A percentile compares a stretch with the other conserved stretches of the same genome.
Evolutionary conservation across 2,113 vertebrate species (phyloP).

Genomic region (Isurus oxyrinchus): DNA sequence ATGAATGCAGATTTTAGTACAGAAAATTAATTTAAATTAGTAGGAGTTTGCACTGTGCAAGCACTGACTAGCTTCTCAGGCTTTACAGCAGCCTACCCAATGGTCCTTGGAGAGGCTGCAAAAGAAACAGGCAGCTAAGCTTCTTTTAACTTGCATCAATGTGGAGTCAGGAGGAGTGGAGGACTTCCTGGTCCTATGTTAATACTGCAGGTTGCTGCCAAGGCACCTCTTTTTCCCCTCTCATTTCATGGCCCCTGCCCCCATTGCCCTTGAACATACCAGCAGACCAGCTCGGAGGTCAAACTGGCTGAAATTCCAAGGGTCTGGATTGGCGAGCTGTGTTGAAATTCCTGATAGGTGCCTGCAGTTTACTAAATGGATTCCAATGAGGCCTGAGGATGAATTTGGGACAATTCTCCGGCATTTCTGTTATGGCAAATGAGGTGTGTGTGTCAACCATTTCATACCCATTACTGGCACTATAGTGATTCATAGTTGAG

Average conservation of each 20-base stretch:
- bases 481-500: neutral
- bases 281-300: neutral
- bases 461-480: neutral
- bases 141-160: neutral
- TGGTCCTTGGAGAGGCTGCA: neutral
- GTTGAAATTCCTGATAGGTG: neutral
- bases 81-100: neutral
- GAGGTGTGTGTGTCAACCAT: neutral
- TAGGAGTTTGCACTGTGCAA: neutral
- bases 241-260: too few species aligned
- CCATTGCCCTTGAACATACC: too few species aligned
- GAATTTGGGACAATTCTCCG: neutral
- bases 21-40: neutral
- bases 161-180: neutral
- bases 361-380: neutral
- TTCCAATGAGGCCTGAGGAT: neutral
- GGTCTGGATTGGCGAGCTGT: neutral
- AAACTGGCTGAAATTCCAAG: neutral
- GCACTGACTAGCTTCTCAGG: neutral
- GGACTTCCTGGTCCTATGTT: neutral
- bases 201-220: neutral
- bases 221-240: too few species aligned
- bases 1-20: neutral
- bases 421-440: neutral
- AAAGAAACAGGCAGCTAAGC: neutral